A percentile compares a stretch with the other conserved stretches of the same genome.
Conservation (phyloP, 2,888 invertebrate species). For the Endomychus coccineus region DNA sequence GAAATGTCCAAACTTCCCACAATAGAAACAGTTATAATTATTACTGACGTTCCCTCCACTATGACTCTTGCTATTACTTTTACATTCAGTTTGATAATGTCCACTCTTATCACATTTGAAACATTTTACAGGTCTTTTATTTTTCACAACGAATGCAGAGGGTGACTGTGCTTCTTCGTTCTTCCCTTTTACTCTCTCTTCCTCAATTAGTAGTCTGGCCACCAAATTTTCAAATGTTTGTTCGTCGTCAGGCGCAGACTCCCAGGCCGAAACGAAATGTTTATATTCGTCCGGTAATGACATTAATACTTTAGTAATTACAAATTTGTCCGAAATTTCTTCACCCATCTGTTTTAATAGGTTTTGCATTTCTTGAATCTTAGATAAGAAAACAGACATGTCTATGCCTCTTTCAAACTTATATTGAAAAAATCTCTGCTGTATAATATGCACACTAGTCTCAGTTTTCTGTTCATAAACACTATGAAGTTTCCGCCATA, state of each 20-base stretch:
- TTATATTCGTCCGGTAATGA: too few relatives aligned
- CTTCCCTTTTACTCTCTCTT: constrained; percentile 16
- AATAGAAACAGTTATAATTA: constrained; percentile 13
- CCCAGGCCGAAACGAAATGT: constrained; percentile 24
- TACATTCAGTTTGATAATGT: constrained; percentile 9
- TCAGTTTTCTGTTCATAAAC: constrained; percentile 31
- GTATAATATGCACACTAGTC: constrained; percentile 31
- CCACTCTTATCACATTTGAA: constrained; percentile 18
- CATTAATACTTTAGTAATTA: constrained; percentile 21
- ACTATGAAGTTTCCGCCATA: constrained; percentile 24
- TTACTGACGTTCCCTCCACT: constrained; percentile 8
- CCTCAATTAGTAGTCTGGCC: too few relatives aligned
- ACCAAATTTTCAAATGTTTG: constrained; percentile 23
- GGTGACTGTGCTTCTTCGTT: constrained; percentile 5
- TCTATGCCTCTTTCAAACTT: constrained; percentile 23
- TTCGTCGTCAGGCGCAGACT: constrained; percentile 21
- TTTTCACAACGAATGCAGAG: constrained; percentile 8
- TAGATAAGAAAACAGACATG: constrained; percentile 24
- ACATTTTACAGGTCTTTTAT: constrained; percentile 16
- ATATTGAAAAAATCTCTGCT: constrained; percentile 31
- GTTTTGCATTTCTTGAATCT: constrained; percentile 19
- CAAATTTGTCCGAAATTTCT: constrained; percentile 21
- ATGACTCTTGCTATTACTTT: too few relatives aligned
- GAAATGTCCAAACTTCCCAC: constrained; percentile 14
- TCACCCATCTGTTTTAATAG: constrained; percentile 21